Evolutionary conservation across 1,140 invertebrate genomes (phyloP).

Genomic region (Vanessa atalanta): DNA sequence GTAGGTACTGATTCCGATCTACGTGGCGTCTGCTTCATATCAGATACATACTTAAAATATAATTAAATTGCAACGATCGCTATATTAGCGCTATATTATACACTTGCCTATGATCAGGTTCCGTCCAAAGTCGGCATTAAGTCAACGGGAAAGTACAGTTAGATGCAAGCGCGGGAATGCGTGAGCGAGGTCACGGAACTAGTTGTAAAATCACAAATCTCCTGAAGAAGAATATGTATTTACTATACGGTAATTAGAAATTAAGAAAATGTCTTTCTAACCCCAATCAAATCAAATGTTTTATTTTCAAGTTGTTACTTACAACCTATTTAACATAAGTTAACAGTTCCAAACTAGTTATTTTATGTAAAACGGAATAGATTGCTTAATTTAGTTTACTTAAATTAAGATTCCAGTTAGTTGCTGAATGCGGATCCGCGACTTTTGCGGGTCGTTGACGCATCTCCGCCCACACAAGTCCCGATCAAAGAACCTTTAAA

Average conservation of each 20-base stretch:
- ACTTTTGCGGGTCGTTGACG: conserved; percentile 79
- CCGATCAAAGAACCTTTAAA: conserved; percentile 60
- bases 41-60: conserved; percentile 74
- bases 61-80: conserved; percentile 79
- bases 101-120: conserved; percentile 78
- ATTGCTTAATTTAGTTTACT: conserved; percentile 22
- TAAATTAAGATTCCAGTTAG: conserved; percentile 52
- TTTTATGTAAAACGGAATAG: neutral
- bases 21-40: conserved; percentile 62
- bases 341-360: neutral
- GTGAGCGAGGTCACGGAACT: conserved; percentile 81
- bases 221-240: conserved; percentile 66
- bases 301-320: neutral
- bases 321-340: neutral
- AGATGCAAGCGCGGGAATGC: conserved; percentile 79
- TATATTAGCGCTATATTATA: conserved; percentile 70
- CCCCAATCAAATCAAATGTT: neutral
- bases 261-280: neutral
- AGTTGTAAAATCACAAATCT: conserved; percentile 79
- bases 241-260: conserved; percentile 33
- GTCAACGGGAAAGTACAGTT: conserved; percentile 80
- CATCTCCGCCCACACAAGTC: conserved; percentile 71
- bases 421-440: conserved; percentile 76
- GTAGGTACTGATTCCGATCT: conserved; percentile 52
- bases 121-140: conserved; percentile 78